A percentile compares a stretch with the other conserved stretches of the same genome.
phyloP scores from a whole-genome alignment of 2,888 invertebrate species.

The Cataglyphis rosenhaueri region DNA sequence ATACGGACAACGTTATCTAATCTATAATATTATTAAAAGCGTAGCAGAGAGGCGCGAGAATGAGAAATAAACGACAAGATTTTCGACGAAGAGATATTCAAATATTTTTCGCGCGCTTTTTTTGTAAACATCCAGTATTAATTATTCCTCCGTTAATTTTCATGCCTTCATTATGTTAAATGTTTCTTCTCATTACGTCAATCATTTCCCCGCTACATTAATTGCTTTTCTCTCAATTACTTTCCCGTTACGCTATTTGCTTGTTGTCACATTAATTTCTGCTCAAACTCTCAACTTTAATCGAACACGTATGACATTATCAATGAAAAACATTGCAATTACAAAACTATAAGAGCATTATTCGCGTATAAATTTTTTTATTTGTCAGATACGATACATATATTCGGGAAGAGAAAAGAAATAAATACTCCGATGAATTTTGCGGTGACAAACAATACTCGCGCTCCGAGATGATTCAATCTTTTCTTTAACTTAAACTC shows the following conservation, averaged over 20 bases:
- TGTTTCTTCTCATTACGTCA: conserved; percentile 8
- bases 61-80: conserved; percentile 5
- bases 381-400: no score
- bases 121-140: not conserved
- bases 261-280: conserved; percentile 4
- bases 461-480: conserved; percentile 3
- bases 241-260: conserved; percentile 20
- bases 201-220: conserved; percentile 15
- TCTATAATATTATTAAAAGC: conserved; percentile 41
- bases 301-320: not conserved
- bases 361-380: no score
- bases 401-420: not conserved
- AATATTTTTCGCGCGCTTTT: not conserved
- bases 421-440: not conserved
- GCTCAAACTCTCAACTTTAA: not conserved
- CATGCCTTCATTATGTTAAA: conserved; percentile 16
- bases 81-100: not conserved
- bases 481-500: conserved; percentile 10
- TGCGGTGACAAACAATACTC: not conserved
- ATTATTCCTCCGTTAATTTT: conserved; percentile 20
- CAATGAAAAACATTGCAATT: not conserved
- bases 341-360: not conserved
- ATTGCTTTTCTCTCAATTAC: conserved; percentile 17
- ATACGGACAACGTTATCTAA: conserved; percentile 63
- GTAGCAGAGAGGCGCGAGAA: conserved; percentile 21